Percentiles rank a stretch among this genome's conserved stretches.
These are phyloP conservation scores for Schizothorax lantsangensis DNA, from an alignment of 2,797 vertebrate species.

Conservation along the genomic window DNA sequence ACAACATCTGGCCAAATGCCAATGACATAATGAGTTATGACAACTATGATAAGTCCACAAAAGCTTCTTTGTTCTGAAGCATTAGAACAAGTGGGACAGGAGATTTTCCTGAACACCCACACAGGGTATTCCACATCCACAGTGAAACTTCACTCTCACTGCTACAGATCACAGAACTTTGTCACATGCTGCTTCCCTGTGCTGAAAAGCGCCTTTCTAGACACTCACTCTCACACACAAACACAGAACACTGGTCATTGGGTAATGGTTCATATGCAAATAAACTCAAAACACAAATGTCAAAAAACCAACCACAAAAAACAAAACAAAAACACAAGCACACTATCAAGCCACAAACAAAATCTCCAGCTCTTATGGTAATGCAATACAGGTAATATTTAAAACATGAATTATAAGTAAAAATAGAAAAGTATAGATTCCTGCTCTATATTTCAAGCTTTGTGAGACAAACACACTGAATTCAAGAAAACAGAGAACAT, in stretches of 20 bases:
- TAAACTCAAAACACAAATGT: slow-evolving; percentile 22
- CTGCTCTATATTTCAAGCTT: neutral
- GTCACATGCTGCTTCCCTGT: slow-evolving; percentile 21
- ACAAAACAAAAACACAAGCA: neutral
- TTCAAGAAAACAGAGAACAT: neutral
- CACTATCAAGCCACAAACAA: neutral
- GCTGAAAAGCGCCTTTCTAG: neutral
- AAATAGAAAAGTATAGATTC: neutral
- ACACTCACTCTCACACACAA: neutral
- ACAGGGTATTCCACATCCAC: slow-evolving; percentile 50
- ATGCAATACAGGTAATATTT: neutral
- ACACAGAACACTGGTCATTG: neutral
- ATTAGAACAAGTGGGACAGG: slow-evolving; percentile 38
- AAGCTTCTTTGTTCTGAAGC: slow-evolving; percentile 21
- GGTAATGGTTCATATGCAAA: slow-evolving; percentile 50
- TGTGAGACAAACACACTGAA: neutral
- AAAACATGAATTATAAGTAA: neutral
- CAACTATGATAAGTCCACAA: slow-evolving; percentile 25
- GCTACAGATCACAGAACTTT: neutral
- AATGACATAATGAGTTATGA: slow-evolving; percentile 4
- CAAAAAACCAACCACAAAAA: neutral
- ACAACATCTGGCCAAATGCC: slow-evolving; percentile 1
- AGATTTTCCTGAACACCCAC: slow-evolving; percentile 51
- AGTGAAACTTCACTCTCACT: slow-evolving; percentile 29
- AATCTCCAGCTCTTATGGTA: neutral